phyloP scores from a whole-genome alignment of 2,797 vertebrate genomes.

The Melanotaenia boesemani region DNA sequence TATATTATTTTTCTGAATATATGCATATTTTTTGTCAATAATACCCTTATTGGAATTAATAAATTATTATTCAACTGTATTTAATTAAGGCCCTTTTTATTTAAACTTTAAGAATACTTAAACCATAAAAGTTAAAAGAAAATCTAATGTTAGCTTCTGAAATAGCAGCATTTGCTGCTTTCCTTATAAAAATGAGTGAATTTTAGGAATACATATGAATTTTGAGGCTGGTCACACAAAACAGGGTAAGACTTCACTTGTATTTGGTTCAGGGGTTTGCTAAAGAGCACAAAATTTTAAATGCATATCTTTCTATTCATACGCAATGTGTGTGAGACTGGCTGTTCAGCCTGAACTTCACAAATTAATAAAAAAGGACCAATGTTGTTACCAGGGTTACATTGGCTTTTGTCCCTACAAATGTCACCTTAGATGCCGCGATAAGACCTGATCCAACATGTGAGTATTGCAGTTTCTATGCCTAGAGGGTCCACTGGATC shows the following conservation, averaged over 20 bases:
- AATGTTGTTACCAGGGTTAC: constrained; percentile 17
- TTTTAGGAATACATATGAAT: not conserved
- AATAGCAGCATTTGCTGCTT: not conserved
- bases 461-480: not conserved
- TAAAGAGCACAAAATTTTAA: not conserved
- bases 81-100: not conserved
- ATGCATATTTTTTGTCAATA: too few relatives aligned
- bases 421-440: not conserved
- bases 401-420: not conserved
- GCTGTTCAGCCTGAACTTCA: not conserved
- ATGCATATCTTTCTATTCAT: not conserved
- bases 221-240: not conserved
- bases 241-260: too few relatives aligned
- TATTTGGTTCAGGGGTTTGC: too few relatives aligned
- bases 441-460: not conserved
- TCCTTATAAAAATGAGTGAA: not conserved
- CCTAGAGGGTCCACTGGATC: not conserved
- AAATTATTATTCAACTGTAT: too few relatives aligned
- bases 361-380: not conserved
- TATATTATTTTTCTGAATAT: too few relatives aligned
- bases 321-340: not conserved
- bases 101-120: too few relatives aligned
- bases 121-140: too few relatives aligned
- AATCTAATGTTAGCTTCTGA: not conserved
- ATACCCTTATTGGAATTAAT: too few relatives aligned